phyloP scores from a whole-genome alignment of 2,797 vertebrate genomes.

The Thaleichthys pacificus region DNA sequence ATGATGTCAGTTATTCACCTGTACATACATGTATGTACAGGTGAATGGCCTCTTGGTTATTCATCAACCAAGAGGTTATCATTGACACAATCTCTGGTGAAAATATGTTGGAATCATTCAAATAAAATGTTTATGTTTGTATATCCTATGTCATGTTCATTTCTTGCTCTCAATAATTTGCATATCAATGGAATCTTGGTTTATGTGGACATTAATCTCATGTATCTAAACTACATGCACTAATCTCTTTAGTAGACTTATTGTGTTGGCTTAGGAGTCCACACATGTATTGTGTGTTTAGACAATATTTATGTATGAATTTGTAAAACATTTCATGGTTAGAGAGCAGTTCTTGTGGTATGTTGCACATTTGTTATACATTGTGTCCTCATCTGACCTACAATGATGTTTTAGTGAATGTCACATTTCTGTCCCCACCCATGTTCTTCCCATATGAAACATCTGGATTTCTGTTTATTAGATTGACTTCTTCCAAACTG shows the following conservation, averaged over 20 bases:
- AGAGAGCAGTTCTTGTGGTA: neutral
- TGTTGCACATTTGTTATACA: neutral
- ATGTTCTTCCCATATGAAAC: slow-evolving; percentile 35
- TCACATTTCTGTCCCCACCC: neutral
- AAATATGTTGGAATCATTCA: neutral
- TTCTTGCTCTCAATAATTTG: neutral
- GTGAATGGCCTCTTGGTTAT: too few relatives aligned
- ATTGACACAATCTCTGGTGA: neutral
- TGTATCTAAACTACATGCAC: neutral
- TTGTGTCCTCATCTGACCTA: slow-evolving; percentile 15
- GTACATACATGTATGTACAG: slow-evolving; percentile 11
- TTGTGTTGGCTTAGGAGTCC: too few relatives aligned
- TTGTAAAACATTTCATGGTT: neutral
- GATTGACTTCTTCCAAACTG: slow-evolving; percentile 47
- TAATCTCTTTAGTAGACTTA: neutral
- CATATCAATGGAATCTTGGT: neutral
- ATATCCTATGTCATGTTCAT: neutral
- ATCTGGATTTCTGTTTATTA: slow-evolving; percentile 54
- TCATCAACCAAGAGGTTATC: neutral
- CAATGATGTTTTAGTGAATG: neutral
- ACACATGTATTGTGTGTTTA: too few relatives aligned
- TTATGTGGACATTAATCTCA: neutral
- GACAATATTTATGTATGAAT: too few relatives aligned
- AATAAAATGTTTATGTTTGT: slow-evolving; percentile 1
- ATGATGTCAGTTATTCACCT: slow-evolving; percentile 13